Conservation (phyloP, 2,113 vertebrate species). For the Raja brachyura region DNA sequence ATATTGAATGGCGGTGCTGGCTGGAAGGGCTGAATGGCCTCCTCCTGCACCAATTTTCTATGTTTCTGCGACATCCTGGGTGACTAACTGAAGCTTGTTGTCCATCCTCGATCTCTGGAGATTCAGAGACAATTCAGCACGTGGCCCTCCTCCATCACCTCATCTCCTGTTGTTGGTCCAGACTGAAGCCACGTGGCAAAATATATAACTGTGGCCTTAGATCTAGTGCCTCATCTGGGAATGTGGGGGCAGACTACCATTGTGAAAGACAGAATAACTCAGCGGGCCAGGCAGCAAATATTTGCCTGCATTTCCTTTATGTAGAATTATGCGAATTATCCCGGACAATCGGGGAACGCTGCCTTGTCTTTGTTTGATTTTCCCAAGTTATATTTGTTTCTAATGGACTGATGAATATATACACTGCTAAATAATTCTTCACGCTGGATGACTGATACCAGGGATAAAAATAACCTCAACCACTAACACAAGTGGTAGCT, state of each 20-base stretch:
- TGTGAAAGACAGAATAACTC: too few species aligned
- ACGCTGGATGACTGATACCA: background rate
- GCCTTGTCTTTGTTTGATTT: background rate
- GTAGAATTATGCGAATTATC: background rate
- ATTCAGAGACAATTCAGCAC: background rate
- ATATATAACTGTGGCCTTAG: background rate
- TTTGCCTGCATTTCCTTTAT: background rate
- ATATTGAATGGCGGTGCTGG: too few species aligned
- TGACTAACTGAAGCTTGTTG: background rate
- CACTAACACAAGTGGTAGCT: background rate
- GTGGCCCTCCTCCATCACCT: background rate
- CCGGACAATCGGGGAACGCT: background rate
- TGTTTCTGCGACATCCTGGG: background rate
- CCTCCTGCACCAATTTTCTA: too few species aligned
- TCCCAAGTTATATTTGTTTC: background rate
- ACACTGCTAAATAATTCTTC: background rate
- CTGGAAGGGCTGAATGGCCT: too few species aligned
- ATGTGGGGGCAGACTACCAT: background rate
- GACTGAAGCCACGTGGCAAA: background rate
- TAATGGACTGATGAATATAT: background rate
- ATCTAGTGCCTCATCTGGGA: background rate
- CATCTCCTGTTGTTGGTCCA: background rate
- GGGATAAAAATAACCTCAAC: constrained; percentile 7
- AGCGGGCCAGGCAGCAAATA: too few species aligned
- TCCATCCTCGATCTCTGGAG: background rate